Percentiles rank a stretch among this genome's conserved stretches.
Evolutionary conservation across 2,113 vertebrate species (phyloP).

Genomic region (Brachyistius frenatus): DNA sequence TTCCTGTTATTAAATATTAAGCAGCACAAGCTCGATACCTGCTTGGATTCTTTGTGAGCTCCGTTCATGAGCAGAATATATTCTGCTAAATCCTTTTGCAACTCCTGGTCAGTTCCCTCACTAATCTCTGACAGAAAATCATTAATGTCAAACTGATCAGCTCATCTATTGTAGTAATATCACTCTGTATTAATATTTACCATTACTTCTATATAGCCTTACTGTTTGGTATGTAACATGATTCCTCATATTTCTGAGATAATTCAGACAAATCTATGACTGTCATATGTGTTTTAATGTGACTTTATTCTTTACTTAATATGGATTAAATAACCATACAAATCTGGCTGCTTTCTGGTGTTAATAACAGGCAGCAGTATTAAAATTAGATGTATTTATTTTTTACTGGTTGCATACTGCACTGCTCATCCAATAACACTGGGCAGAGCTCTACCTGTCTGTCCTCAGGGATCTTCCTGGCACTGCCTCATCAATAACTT

Average conservation of each 20-base stretch:
- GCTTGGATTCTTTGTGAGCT: slow-evolving; percentile 5
- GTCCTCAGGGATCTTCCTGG: slow-evolving; percentile 66
- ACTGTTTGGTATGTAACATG: not conserved
- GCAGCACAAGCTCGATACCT: slow-evolving; percentile 19
- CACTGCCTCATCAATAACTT: slow-evolving; percentile 71
- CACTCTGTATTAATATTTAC: not conserved
- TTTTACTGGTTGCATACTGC: slow-evolving; percentile 24
- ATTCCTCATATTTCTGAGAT: slow-evolving; percentile 3
- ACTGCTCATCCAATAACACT: slow-evolving; percentile 37
- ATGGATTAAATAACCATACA: not conserved
- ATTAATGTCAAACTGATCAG: not conserved
- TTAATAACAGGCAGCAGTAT: not conserved
- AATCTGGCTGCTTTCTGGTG: not conserved
- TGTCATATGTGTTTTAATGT: not conserved
- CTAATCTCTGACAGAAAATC: not conserved
- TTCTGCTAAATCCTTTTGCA: slow-evolving; percentile 15
- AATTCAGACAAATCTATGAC: not conserved
- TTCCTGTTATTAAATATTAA: slow-evolving; percentile 58
- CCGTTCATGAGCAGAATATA: slow-evolving; percentile 20
- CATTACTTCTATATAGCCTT: not conserved
- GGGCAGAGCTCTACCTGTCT: slow-evolving; percentile 61
- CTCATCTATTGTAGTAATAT: not conserved
- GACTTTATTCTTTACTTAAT: not conserved
- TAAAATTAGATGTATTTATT: slow-evolving; percentile 29
- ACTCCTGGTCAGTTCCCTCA: slow-evolving; percentile 1